Conservation (phyloP, 2,888 invertebrate genomes). For the Ptychoptera albimana region DNA sequence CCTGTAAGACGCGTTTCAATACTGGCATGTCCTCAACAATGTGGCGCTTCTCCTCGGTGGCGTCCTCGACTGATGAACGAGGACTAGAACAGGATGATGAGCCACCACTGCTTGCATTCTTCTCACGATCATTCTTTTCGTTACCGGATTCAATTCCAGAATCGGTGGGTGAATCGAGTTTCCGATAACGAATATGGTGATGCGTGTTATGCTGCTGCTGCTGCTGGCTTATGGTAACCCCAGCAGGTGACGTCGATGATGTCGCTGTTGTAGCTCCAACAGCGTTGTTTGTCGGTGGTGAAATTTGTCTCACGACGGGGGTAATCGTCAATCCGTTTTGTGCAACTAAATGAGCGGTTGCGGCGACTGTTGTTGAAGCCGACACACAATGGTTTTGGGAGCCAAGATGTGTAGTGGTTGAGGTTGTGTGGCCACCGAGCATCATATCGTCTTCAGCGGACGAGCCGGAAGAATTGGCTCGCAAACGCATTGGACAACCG, state of each 20-base stretch:
- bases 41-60: constrained; percentile 43
- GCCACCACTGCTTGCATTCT: constrained; percentile 53
- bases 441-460: constrained; percentile 49
- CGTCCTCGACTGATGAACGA: constrained; percentile 67
- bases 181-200: constrained; percentile 55
- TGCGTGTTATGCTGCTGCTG: constrained; percentile 14
- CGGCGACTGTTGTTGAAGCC: constrained; percentile 56
- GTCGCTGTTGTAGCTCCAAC: neutral
- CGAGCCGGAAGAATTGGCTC: constrained; percentile 55
- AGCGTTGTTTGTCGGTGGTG: constrained; percentile 13
- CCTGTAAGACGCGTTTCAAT: constrained; percentile 78
- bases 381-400: neutral
- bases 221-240: neutral
- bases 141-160: constrained; percentile 89
- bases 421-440: constrained; percentile 44
- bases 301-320: constrained; percentile 36
- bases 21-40: constrained; percentile 85
- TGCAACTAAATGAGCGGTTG: constrained; percentile 40
- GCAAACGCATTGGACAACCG: constrained; percentile 54
- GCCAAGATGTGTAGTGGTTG: constrained; percentile 23
- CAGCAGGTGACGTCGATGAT: neutral
- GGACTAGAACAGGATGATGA: constrained; percentile 76
- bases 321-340: constrained; percentile 60
- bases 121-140: constrained; percentile 61
- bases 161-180: constrained; percentile 81